Evolutionary conservation across 2,797 vertebrate genomes (phyloP).

Genomic region (Scolopax rusticola): DNA sequence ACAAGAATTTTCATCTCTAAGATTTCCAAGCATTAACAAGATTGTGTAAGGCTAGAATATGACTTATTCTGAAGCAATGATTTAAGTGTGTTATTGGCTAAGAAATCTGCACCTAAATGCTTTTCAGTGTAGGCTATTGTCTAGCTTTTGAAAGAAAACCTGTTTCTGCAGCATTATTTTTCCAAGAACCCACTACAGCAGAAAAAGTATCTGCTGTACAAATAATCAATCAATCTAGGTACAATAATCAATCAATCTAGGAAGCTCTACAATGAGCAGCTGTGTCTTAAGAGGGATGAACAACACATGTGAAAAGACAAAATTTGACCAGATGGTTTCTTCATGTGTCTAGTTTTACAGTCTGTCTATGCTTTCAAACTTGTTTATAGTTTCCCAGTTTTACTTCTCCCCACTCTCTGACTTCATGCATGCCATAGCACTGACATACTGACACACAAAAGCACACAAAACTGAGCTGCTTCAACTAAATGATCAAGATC

Average conservation of each 20-base stretch:
- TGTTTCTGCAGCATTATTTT: background rate
- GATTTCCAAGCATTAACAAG: background rate
- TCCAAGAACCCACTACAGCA: background rate
- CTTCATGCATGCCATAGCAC: background rate
- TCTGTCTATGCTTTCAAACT: background rate
- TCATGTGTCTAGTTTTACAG: background rate
- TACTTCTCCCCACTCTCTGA: background rate
- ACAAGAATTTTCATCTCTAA: background rate
- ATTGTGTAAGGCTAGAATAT: background rate
- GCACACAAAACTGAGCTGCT: background rate
- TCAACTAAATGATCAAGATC: background rate
- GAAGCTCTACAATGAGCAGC: background rate
- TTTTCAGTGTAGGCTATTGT: background rate
- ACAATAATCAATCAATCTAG: background rate
- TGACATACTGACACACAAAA: background rate
- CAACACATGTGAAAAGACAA: accelerated
- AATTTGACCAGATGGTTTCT: background rate
- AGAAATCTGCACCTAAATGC: background rate
- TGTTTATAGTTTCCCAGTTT: background rate
- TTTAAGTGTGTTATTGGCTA: background rate
- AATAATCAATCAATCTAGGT: background rate
- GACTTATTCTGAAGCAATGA: background rate
- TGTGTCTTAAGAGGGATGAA: background rate
- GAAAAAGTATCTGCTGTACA: background rate
- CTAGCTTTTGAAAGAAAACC: background rate